Evolutionary conservation across 2,888 invertebrate species (phyloP).

Genomic region (Vesta saturnalis): DNA sequence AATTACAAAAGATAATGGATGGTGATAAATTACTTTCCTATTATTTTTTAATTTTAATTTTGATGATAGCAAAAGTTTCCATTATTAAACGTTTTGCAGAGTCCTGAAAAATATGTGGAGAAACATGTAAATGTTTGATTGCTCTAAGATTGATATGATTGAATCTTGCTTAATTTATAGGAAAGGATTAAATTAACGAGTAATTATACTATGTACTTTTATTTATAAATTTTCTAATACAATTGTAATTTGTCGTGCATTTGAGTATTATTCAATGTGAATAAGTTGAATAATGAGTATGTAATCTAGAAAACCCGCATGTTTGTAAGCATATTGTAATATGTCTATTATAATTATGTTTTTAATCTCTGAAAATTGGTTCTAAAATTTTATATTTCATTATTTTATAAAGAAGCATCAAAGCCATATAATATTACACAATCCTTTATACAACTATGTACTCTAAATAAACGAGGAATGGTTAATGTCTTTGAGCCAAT

Average conservation of each 20-base stretch:
- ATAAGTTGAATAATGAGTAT: background rate
- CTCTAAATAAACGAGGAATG: background rate
- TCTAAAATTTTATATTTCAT: background rate
- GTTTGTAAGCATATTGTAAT: background rate
- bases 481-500: background rate
- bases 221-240: conserved; percentile 11
- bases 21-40: conserved; percentile 19
- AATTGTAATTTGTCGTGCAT: background rate
- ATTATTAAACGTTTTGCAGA: too few species aligned
- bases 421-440: background rate
- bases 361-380: background rate
- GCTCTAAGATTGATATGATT: too few species aligned
- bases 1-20: conserved; percentile 6
- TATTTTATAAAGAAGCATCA: background rate
- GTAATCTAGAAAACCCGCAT: background rate
- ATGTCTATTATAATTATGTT: background rate
- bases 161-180: too few species aligned
- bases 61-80: too few species aligned
- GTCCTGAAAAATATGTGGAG: too few species aligned
- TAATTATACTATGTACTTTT: background rate
- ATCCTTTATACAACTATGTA: background rate
- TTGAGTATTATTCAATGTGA: conserved; percentile 7
- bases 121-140: too few species aligned
- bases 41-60: background rate
- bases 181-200: background rate